Evolutionary conservation across 2,888 invertebrate genomes (phyloP).

Genomic region (Adelphocoris suturalis): DNA sequence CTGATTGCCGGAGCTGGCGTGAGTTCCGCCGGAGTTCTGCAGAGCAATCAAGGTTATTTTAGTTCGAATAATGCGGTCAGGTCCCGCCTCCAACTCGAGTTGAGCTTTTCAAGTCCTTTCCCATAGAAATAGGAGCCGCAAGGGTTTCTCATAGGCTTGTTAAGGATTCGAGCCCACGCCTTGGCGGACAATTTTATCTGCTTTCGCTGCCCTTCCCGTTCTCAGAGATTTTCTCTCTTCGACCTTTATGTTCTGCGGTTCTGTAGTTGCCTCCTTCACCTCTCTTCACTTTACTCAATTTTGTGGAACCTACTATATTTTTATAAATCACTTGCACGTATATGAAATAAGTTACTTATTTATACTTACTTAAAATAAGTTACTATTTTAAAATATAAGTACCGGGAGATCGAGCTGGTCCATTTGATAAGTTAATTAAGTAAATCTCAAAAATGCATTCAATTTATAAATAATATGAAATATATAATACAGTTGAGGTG

Average conservation of each 20-base stretch:
- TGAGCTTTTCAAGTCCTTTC: background rate
- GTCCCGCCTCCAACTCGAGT: background rate
- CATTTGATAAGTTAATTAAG: too few species aligned
- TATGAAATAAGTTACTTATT: too few species aligned
- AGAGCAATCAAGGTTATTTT: slow-evolving; percentile 18
- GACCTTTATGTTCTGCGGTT: slow-evolving; percentile 4
- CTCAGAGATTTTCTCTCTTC: background rate
- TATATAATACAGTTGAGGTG: too few species aligned
- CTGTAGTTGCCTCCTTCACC: background rate
- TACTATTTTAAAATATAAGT: too few species aligned
- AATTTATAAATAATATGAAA: too few species aligned
- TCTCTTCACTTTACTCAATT: background rate
- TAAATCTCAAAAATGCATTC: too few species aligned
- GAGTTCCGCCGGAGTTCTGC: background rate
- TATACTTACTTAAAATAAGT: too few species aligned
- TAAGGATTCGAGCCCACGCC: slow-evolving; percentile 20
- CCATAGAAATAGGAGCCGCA: background rate
- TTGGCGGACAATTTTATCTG: slow-evolving; percentile 16
- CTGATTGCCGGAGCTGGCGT: background rate
- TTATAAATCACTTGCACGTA: too few species aligned
- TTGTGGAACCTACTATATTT: background rate
- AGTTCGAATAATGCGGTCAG: slow-evolving; percentile 1
- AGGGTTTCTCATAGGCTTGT: slow-evolving; percentile 9
- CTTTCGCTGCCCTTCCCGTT: background rate
- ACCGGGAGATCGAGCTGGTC: too few species aligned